Evolutionary conservation across 2,797 vertebrate species (phyloP).

Genomic region (Rallus crepitans): DNA sequence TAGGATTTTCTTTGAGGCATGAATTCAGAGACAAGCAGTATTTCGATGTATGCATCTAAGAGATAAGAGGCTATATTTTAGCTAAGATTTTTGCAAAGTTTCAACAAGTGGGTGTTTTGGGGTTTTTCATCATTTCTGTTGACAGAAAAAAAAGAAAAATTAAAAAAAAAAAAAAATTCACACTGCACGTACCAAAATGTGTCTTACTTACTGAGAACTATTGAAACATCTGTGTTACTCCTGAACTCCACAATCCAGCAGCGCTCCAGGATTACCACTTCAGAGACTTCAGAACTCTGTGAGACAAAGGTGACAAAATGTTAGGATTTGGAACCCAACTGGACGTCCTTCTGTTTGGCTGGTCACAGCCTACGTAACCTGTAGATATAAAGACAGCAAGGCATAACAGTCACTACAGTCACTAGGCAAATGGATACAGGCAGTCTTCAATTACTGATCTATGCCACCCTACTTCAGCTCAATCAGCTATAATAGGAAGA

Average conservation of each 20-base stretch:
- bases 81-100: not conserved
- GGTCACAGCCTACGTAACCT: not conserved
- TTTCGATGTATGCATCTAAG: not conserved
- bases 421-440: not conserved
- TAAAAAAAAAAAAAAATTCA: not conserved
- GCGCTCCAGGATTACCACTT: slow-evolving; percentile 58
- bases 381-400: not conserved
- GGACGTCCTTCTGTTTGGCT: not conserved
- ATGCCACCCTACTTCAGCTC: not conserved
- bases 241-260: slow-evolving; percentile 54
- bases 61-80: not conserved
- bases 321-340: not conserved
- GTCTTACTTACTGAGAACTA: slow-evolving; percentile 55
- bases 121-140: not conserved
- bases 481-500: not conserved
- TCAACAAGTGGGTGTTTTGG: accelerated
- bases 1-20: not conserved
- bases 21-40: not conserved
- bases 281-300: slow-evolving; percentile 65
- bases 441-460: slow-evolving; percentile 25
- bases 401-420: not conserved
- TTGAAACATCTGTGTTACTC: slow-evolving; percentile 57
- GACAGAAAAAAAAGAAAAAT: not conserved
- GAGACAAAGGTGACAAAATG: slow-evolving; percentile 34
- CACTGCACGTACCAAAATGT: not conserved